A percentile compares a stretch with the other conserved stretches of the same genome.
phyloP scores from a whole-genome alignment of 1,140 invertebrate species.

The Apis laboriosa region DNA sequence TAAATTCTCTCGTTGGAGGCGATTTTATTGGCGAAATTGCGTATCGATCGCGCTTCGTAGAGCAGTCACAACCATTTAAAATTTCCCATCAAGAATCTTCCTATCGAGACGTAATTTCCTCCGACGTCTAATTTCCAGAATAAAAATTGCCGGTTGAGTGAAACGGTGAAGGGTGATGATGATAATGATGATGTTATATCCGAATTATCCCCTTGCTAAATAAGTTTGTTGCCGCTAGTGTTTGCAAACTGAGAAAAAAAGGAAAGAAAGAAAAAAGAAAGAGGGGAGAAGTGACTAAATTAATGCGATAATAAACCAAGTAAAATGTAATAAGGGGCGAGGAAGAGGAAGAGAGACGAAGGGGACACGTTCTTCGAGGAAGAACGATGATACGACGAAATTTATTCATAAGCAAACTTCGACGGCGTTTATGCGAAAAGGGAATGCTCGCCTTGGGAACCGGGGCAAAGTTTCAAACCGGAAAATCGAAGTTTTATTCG shows the following conservation, averaged over 20 bases:
- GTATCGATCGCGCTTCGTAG: background rate
- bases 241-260: background rate
- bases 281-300: background rate
- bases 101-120: background rate
- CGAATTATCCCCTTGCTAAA: too few relatives aligned
- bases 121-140: background rate
- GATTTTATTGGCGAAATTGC: background rate
- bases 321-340: constrained; percentile 42
- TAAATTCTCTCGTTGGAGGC: background rate
- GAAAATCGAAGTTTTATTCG: constrained; percentile 48
- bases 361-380: background rate
- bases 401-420: constrained; percentile 71
- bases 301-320: constrained; percentile 11
- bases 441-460: constrained; percentile 31
- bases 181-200: background rate
- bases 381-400: constrained; percentile 65
- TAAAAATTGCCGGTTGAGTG: background rate
- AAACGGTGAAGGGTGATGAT: background rate
- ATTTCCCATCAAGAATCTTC: background rate
- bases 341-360: background rate
- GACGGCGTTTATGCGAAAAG: constrained; percentile 45
- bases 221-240: background rate
- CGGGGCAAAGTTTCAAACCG: constrained; percentile 26
- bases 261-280: too few relatives aligned
- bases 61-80: background rate